Evolutionary conservation across 1,140 invertebrate genomes (phyloP).

Genomic region (Parapsyche elsis): DNA sequence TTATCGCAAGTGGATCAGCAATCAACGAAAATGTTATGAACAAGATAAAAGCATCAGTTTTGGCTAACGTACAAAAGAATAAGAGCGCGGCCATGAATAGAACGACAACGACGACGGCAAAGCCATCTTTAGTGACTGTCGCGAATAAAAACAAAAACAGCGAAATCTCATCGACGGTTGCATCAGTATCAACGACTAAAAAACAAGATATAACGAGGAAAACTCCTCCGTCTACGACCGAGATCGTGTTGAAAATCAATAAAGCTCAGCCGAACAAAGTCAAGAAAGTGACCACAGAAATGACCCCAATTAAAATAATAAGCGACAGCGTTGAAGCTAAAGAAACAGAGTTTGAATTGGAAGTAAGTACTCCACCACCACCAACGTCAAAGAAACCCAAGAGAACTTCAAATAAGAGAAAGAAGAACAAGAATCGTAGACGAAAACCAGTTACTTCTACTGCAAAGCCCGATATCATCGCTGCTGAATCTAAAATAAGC

Average conservation of each 20-base stretch:
- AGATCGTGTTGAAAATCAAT: slow-evolving; percentile 66
- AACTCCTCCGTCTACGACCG: slow-evolving; percentile 58
- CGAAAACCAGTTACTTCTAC: slow-evolving; percentile 59
- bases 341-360: slow-evolving; percentile 69
- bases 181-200: slow-evolving; percentile 47
- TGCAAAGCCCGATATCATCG: slow-evolving; percentile 66
- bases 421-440: slow-evolving; percentile 67
- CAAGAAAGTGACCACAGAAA: slow-evolving; percentile 49
- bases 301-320: slow-evolving; percentile 38
- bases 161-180: neutral
- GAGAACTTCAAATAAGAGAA: slow-evolving; percentile 61
- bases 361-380: slow-evolving; percentile 64
- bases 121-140: slow-evolving; percentile 32
- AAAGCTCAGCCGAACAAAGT: slow-evolving; percentile 67
- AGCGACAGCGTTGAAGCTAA: slow-evolving; percentile 66
- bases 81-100: slow-evolving; percentile 60
- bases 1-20: slow-evolving; percentile 65
- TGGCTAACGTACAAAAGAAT: slow-evolving; percentile 66
- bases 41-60: slow-evolving; percentile 66
- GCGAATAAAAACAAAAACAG: neutral
- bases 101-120: slow-evolving; percentile 58
- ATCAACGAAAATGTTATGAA: slow-evolving; percentile 67
- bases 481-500: slow-evolving; percentile 65
- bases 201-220: slow-evolving; percentile 44
- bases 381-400: slow-evolving; percentile 67